Evolutionary conservation across 1,140 invertebrate genomes (phyloP), one percentile per base, ranked within the genome.

Genomic region (Drosophila setifemur): DNA sequence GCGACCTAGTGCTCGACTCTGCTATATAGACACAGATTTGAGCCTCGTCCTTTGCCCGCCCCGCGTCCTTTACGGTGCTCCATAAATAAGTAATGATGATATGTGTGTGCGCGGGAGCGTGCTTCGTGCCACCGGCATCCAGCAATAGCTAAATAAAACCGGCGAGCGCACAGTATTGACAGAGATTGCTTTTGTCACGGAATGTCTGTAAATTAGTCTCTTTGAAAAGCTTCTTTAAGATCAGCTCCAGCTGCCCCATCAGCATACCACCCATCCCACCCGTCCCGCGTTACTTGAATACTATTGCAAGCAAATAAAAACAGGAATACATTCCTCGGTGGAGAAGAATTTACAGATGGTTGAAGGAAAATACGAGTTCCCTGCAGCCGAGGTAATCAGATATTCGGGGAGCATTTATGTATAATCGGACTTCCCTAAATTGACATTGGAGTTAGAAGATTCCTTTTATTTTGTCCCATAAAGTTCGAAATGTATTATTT

Each of bases 11-110:
- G 33, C 33, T 50, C 31, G 45, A 50, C 57, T 74, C 49, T 54
- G 28, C 39, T 60, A 42, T 60, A 42, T 48, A 63, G 55, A 55
- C 42, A 57, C 39, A 72, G 40, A 44, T 61, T 49, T 58, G 6
- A 26, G 26, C 47, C 28, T 43, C 33, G 25, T 52, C 40, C 35
- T 55, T 12, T 42, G 35, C 42, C 53, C 31, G 40, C 47, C 42
- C 14, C 9, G 25, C 12, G 12, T 26, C 18, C 37, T 37, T 43
- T 28, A 25, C 37, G 33, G 14, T 33, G 21, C 40, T 35, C 39
- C 64, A 69, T 79, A 64, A 79, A 79, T 79, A 79, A 69, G 48
- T 66, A 50, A 73, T 73, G 74, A 69, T 12, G 44, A 44, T 11
- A 12, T 50, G 48, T 42, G 40, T 50, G 35, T 57, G 18, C 4